Evolutionary conservation across 1,140 invertebrate species (phyloP).

Genomic region (Caerostris extrusa): DNA sequence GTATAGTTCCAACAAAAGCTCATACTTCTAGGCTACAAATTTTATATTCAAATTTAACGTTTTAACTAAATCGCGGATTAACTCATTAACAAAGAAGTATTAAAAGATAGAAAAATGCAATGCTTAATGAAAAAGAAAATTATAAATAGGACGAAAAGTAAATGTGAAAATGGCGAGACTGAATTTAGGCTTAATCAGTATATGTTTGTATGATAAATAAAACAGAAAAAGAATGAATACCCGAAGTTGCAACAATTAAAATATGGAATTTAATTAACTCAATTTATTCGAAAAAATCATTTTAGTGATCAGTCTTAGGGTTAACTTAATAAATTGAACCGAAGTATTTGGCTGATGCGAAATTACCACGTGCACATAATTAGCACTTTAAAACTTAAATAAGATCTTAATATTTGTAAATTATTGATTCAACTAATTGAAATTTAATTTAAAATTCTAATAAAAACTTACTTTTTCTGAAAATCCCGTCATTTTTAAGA

Average conservation of each 20-base stretch:
- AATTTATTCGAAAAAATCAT: not conserved
- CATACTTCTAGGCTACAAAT: too few relatives aligned
- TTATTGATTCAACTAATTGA: not conserved
- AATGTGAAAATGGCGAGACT: not conserved
- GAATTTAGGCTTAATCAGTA: not conserved
- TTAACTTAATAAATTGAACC: not conserved
- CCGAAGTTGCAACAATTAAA: too few relatives aligned
- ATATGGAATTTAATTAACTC: too few relatives aligned
- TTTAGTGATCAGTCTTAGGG: not conserved
- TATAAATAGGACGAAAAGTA: too few relatives aligned
- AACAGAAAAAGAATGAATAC: too few relatives aligned
- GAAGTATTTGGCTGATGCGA: not conserved
- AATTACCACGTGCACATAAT: conserved; percentile 25
- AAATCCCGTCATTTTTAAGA: conserved; percentile 55
- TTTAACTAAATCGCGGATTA: too few relatives aligned
- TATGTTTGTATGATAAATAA: too few relatives aligned
- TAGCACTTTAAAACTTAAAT: not conserved
- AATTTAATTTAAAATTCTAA: not conserved
- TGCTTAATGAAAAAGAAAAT: too few relatives aligned
- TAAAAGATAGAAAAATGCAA: too few relatives aligned
- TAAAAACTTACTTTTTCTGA: conserved; percentile 66
- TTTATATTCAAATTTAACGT: too few relatives aligned
- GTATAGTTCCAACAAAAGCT: too few relatives aligned
- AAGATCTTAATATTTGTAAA: not conserved
- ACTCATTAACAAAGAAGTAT: too few relatives aligned